phyloP scores from a whole-genome alignment of 2,797 vertebrate genomes.

The Glossophaga mutica region DNA sequence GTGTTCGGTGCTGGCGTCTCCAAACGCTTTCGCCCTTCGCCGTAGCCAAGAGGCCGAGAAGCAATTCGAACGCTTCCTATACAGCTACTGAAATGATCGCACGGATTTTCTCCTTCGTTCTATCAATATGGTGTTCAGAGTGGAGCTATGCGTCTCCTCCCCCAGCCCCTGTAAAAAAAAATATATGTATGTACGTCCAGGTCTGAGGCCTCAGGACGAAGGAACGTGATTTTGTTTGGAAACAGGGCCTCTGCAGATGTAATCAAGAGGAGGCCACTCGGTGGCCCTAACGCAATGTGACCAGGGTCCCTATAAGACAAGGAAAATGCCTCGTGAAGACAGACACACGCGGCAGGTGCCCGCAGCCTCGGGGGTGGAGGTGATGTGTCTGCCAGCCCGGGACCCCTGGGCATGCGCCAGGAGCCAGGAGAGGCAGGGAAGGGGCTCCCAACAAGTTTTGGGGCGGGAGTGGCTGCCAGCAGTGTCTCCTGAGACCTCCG shows the following conservation, averaged over 20 bases:
- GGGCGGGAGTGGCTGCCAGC: not conserved
- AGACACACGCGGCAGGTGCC: not conserved
- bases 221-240: not conserved
- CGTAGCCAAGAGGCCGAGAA: no score
- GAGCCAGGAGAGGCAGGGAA: no score
- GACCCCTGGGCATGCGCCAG: not conserved
- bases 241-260: not conserved
- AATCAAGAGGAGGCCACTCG: not conserved
- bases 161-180: no score
- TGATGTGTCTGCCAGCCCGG: not conserved
- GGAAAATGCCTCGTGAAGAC: not conserved
- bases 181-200: no score
- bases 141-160: not conserved
- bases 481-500: not conserved
- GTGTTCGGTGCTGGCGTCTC: not conserved
- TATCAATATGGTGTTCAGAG: no score
- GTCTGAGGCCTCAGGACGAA: not conserved
- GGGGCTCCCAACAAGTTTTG: not conserved
- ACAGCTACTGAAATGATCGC: not conserved
- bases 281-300: not conserved
- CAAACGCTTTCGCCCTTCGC: no score
- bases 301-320: not conserved
- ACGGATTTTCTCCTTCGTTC: not conserved
- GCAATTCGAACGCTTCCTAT: not conserved
- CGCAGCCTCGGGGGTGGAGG: no score